Evolutionary conservation across 1,140 invertebrate species (phyloP).

Genomic region (Bacillus rossius): DNA sequence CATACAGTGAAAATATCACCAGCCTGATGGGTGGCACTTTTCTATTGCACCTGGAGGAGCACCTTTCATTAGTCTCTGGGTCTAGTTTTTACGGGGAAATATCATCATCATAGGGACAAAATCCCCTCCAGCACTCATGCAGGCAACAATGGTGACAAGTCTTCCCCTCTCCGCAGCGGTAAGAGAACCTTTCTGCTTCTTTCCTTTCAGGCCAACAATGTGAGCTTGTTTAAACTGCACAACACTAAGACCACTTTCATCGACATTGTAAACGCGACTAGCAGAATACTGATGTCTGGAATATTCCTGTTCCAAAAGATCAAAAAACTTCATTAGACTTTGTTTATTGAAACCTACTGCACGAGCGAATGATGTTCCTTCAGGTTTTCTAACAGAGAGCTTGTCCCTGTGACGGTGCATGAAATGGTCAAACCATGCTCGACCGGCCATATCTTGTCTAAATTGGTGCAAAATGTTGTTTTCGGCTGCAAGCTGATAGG

Average conservation of each 20-base stretch:
- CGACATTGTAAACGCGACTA: slow-evolving; percentile 34
- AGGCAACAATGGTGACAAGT: slow-evolving; percentile 38
- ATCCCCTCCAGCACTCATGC: slow-evolving; percentile 38
- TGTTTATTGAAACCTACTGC: too few species aligned
- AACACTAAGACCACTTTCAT: slow-evolving; percentile 37
- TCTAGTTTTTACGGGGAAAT: slow-evolving; percentile 36
- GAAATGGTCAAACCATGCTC: too few species aligned
- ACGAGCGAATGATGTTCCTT: too few species aligned
- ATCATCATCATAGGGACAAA: slow-evolving; percentile 40
- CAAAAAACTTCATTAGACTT: too few species aligned
- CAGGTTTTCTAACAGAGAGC: too few species aligned
- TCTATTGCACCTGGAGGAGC: slow-evolving; percentile 34
- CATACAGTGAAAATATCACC: slow-evolving; percentile 34
- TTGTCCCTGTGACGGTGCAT: too few species aligned
- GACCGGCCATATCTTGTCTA: too few species aligned
- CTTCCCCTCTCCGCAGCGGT: slow-evolving; percentile 40
- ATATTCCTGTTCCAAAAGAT: not conserved
- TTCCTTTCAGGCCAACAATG: slow-evolving; percentile 27
- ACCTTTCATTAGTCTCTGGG: slow-evolving; percentile 32
- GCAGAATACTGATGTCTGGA: slow-evolving; percentile 24
- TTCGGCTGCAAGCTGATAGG: too few species aligned
- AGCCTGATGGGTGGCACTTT: slow-evolving; percentile 32
- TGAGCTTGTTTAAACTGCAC: slow-evolving; percentile 34
- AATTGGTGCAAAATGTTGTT: too few species aligned
- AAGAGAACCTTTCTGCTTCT: slow-evolving; percentile 23